These are phyloP conservation scores for Oryzias melastigma DNA, from an alignment of 2,113 vertebrate genomes.

Conservation along the genomic window DNA sequence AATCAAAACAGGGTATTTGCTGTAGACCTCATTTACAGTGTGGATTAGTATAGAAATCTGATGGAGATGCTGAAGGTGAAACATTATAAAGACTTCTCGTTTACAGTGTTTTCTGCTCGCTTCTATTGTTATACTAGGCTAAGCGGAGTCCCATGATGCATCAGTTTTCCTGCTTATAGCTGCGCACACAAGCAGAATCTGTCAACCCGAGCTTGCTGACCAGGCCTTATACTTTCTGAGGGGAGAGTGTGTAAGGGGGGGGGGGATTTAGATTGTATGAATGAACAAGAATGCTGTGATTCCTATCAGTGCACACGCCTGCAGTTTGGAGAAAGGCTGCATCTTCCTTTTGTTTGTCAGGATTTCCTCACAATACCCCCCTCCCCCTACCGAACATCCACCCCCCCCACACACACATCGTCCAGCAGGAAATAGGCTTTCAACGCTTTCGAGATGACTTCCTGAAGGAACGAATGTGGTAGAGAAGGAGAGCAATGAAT, in stretches of 20 bases:
- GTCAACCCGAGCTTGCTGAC: constrained; percentile 43
- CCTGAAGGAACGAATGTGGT: constrained; percentile 70
- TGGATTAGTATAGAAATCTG: too few relatives aligned
- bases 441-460: constrained; percentile 71
- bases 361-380: constrained; percentile 46
- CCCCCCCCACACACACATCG: not conserved
- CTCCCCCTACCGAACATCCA: constrained; percentile 16
- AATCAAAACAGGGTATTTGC: too few relatives aligned
- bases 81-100: too few relatives aligned
- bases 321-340: constrained; percentile 55
- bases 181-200: constrained; percentile 38
- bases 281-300: constrained; percentile 47
- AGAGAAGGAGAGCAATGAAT: constrained; percentile 75
- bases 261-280: not conserved
- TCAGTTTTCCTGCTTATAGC: constrained; percentile 32
- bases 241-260: constrained; percentile 12
- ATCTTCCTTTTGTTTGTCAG: constrained; percentile 53
- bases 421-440: constrained; percentile 69
- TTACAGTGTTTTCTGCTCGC: not conserved
- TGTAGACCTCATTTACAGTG: too few relatives aligned
- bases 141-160: constrained; percentile 22
- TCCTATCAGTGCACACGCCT: constrained; percentile 50
- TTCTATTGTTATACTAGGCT: constrained; percentile 13
- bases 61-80: too few relatives aligned
- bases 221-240: constrained; percentile 42